Evolutionary conservation across 2,797 vertebrate genomes (phyloP), one percentile per base, ranked within the genome.

Genomic region (Micrastur ruficollis): DNA sequence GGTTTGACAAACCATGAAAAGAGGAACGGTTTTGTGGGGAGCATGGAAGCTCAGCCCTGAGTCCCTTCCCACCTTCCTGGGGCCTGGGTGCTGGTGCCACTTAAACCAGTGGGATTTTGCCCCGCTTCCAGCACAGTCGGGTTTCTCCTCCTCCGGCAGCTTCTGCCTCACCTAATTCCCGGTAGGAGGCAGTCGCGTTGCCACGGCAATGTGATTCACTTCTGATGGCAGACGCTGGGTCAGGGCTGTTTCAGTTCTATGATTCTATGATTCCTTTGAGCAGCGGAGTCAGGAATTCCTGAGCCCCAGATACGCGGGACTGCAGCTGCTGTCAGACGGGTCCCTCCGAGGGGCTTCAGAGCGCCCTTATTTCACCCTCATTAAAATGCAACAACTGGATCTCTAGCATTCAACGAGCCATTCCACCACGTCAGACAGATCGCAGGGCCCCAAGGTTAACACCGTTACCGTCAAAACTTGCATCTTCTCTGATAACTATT

Each of bases 261-360:
- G 17, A 44, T 9, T 44, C 44, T 18, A 18, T 44, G 44, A 44
- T 44, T 46, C 36, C 49, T 11, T 6, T 7, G 17, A 67, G 55
- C 67, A 6, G 40, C 59, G 13, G 61, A n/a, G 55, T 11, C n/a
- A 3, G 55, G 11, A 63, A 11, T 9, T 8, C 2, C 44, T 2
- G 3, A 66, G 38, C 75, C 62, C 56, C 36, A 3, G 1, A 22
- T 0, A 2, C 3, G 0, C 1, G 1, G 52, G 20, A 65, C 2
- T 3, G 52, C 0, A 26, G 58, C 42, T 34, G 38, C 52, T 25
- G 1, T 32, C 49, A 21, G 49, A 12, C 0, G 1, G 14, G 36
- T 29, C 36, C 81, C 75, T 49, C 44, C 2, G 25, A 46, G 32
- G 36, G 44, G 52, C 59, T 46, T 25, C 67, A 26, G 34, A 29